A percentile compares a stretch with the other conserved stretches of the same genome.
Evolutionary conservation across 2,888 invertebrate species (phyloP).

Genomic region (Exocentrus adspersus): DNA sequence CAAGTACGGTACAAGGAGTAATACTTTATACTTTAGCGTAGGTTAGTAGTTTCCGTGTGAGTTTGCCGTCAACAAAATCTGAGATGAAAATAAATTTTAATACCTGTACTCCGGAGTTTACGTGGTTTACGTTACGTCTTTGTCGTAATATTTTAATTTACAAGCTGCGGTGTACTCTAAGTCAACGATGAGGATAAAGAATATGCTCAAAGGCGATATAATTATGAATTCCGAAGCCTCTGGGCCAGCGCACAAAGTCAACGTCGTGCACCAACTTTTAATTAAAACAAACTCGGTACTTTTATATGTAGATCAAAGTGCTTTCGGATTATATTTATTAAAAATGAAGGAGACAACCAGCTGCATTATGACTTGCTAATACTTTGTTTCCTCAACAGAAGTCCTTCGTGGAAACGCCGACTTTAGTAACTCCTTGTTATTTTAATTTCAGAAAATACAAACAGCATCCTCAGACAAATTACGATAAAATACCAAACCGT

Average conservation of each 20-base stretch:
- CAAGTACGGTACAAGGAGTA: not conserved
- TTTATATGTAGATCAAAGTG: slow-evolving; percentile 61
- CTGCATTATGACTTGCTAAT: slow-evolving; percentile 17
- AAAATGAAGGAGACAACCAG: slow-evolving; percentile 57
- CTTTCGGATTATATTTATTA: slow-evolving; percentile 57
- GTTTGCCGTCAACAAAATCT: no score
- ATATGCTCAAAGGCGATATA: slow-evolving; percentile 59
- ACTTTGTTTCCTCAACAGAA: slow-evolving; percentile 4
- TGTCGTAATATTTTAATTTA: slow-evolving; percentile 44
- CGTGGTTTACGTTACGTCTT: slow-evolving; percentile 33
- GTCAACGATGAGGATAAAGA: slow-evolving; percentile 48
- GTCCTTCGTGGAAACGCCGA: not conserved
- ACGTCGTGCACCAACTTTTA: slow-evolving; percentile 62
- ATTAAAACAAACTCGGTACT: slow-evolving; percentile 62
- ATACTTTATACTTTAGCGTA: not conserved
- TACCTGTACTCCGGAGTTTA: not conserved
- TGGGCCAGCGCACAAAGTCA: slow-evolving; percentile 59
- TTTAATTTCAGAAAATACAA: not conserved
- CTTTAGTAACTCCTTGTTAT: not conserved
- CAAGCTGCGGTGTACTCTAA: slow-evolving; percentile 39
- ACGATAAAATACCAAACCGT: no score
- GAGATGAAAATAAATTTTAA: not conserved
- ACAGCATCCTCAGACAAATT: no score
- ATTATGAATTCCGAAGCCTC: slow-evolving; percentile 60
- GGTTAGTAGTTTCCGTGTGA: not conserved